phyloP scores from a whole-genome alignment of 2,113 vertebrate genomes.

The Galbula dea region DNA sequence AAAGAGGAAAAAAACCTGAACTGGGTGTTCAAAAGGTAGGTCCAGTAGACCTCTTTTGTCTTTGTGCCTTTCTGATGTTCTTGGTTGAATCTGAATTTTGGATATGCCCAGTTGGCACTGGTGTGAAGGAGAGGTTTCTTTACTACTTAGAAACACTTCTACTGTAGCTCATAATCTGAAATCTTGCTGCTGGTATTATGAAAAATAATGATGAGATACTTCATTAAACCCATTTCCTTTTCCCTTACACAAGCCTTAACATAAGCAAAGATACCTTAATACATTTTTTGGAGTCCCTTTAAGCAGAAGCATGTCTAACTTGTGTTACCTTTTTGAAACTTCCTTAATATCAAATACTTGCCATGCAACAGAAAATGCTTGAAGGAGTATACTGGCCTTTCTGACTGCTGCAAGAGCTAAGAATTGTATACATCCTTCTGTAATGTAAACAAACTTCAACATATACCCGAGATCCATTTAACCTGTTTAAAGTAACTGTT shows the following conservation, averaged over 20 bases:
- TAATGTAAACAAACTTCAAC: not conserved
- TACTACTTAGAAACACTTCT: not conserved
- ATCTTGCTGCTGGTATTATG: too few species aligned
- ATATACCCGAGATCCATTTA: not conserved
- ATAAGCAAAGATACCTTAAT: not conserved
- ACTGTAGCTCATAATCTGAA: not conserved
- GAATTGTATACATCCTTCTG: not conserved
- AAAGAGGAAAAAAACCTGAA: not conserved
- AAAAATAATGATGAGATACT: not conserved
- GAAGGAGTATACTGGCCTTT: not conserved
- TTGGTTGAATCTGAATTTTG: not conserved
- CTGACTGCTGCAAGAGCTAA: not conserved
- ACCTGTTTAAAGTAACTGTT: not conserved
- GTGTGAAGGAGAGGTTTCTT: not conserved
- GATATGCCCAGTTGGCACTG: not conserved
- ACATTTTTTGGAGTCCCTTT: not conserved
- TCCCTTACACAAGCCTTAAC: not conserved
- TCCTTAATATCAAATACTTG: not conserved
- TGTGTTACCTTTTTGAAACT: not conserved
- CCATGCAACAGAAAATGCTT: not conserved
- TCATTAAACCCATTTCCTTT: not conserved
- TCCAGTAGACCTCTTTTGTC: not conserved
- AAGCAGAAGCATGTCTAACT: not conserved
- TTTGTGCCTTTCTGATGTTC: not conserved
- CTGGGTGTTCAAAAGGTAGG: not conserved